A percentile compares a stretch with the other conserved stretches of the same genome.
Evolutionary conservation across 2,113 vertebrate genomes (phyloP).

Genomic region (Rhinopomastus cyanomelas): DNA sequence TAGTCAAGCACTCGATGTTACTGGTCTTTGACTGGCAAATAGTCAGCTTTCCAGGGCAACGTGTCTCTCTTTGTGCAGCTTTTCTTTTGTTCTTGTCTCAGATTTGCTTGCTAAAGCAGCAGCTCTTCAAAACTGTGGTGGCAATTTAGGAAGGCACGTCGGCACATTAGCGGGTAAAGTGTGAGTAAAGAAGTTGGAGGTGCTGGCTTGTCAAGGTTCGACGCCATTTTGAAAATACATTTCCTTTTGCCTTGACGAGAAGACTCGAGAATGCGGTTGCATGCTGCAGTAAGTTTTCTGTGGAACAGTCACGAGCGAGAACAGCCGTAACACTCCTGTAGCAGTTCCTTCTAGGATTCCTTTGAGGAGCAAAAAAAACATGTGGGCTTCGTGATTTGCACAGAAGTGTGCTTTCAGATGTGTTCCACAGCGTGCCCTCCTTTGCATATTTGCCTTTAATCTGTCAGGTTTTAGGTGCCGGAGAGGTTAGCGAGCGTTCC

Average conservation of each 20-base stretch:
- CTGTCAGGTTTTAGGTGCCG: neutral
- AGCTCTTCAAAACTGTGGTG: neutral
- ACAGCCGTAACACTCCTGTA: neutral
- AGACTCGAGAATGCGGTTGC: neutral
- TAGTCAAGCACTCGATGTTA: neutral
- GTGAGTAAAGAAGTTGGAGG: neutral
- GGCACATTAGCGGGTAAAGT: neutral
- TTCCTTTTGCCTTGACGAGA: neutral
- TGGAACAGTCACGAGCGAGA: neutral
- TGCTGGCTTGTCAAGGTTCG: neutral
- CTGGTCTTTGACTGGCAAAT: neutral
- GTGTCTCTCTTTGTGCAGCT: accelerated
- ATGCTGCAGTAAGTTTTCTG: neutral
- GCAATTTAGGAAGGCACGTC: neutral
- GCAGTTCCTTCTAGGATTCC: neutral
- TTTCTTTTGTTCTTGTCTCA: neutral
- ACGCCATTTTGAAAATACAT: neutral
- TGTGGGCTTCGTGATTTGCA: neutral
- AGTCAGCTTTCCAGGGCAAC: neutral
- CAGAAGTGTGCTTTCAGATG: neutral
- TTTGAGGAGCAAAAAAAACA: slow-evolving; percentile 25
- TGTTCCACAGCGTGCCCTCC: neutral
- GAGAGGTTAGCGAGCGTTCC: neutral
- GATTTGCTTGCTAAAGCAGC: neutral
- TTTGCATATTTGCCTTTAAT: slow-evolving; percentile 28